Conservation (phyloP, 2,797 vertebrate genomes). For the Rhincodon typus region DNA sequence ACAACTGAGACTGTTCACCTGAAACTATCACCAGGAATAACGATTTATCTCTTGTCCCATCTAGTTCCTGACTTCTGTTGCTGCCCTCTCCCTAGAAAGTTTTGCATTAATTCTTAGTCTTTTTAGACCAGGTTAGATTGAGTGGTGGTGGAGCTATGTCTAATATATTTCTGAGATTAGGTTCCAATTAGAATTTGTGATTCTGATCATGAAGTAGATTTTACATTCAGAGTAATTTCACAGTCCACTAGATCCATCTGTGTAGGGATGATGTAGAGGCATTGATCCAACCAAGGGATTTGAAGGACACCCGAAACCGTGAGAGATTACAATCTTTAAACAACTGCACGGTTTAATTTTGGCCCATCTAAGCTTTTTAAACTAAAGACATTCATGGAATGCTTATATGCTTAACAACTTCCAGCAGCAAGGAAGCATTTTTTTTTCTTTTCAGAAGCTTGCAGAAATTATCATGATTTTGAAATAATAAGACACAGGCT, state of each 20-base stretch:
- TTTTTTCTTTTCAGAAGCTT: not conserved
- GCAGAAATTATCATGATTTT: not conserved
- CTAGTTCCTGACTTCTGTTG: too few relatives aligned
- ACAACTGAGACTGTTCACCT: not conserved
- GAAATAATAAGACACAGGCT: not conserved
- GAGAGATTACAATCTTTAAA: conserved; percentile 5
- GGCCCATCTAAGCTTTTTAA: not conserved
- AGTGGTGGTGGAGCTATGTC: not conserved
- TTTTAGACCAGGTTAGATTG: not conserved
- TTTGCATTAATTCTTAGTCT: not conserved
- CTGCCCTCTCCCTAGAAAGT: not conserved
- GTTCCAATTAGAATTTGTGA: not conserved
- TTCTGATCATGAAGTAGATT: not conserved
- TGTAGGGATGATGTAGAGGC: not conserved
- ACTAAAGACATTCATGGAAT: not conserved
- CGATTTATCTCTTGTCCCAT: not conserved
- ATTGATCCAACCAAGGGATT: not conserved
- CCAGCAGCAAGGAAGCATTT: not conserved
- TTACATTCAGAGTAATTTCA: conserved; percentile 2
- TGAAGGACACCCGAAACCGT: not conserved
- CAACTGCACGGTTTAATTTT: conserved; percentile 9
- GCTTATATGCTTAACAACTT: not conserved
- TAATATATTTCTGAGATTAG: not conserved
- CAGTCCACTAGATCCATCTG: not conserved
- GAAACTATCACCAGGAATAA: not conserved